A percentile compares a stretch with the other conserved stretches of the same genome.
Conservation (phyloP, 2,797 vertebrate genomes). For the Dicrostonyx torquatus region DNA sequence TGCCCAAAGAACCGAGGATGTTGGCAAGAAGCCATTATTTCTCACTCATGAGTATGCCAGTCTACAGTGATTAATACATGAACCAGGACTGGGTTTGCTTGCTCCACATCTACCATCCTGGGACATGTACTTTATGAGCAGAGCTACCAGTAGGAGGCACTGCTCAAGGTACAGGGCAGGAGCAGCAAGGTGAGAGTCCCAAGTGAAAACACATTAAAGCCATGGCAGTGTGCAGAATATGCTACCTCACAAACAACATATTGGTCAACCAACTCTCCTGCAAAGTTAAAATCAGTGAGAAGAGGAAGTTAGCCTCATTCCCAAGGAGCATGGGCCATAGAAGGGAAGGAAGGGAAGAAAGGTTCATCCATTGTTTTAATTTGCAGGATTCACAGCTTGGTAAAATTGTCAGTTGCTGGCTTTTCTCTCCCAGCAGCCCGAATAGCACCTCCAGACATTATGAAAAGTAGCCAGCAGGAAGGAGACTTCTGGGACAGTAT, state of each 20-base stretch:
- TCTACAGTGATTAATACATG: not conserved
- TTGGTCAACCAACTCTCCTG: not conserved
- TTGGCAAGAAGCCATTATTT: not conserved
- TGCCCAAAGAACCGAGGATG: not conserved
- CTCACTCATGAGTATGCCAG: not conserved
- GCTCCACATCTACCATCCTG: not conserved
- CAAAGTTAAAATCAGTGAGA: not conserved
- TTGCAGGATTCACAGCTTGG: not conserved
- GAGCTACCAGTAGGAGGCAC: not conserved
- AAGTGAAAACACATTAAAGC: not conserved
- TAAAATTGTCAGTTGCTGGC: not conserved
- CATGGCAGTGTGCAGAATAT: not conserved
- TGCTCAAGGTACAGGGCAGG: accelerated
- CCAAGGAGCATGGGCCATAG: not conserved
- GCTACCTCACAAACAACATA: not conserved
- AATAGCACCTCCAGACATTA: not conserved
- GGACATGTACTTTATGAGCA: not conserved
- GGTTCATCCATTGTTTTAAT: not conserved
- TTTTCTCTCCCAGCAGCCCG: not conserved
- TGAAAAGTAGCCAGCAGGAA: not conserved
- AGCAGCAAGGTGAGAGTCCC: not conserved
- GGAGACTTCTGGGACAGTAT: not conserved
- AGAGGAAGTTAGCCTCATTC: not conserved
- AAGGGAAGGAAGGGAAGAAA: not conserved
- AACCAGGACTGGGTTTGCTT: not conserved